phyloP scores from a whole-genome alignment of 2,113 vertebrate genomes.

The Sorex fumeus region DNA sequence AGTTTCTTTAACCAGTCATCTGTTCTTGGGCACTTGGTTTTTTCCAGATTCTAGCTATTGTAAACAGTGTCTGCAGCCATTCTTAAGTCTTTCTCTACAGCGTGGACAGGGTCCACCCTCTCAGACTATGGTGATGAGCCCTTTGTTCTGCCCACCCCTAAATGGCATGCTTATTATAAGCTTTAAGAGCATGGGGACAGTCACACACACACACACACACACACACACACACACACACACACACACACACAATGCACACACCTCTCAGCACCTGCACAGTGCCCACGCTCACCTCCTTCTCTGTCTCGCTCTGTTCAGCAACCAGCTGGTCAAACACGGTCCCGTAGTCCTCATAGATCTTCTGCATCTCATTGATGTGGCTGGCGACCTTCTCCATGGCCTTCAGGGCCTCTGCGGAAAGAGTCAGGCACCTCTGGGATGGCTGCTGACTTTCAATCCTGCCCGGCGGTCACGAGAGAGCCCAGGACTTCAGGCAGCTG shows the following conservation, averaged over 20 bases:
- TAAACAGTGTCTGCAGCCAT: too few species aligned
- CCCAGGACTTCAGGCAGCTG: not conserved
- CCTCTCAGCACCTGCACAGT: not conserved
- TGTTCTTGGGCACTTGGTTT: too few species aligned
- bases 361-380: conserved; percentile 99
- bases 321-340: conserved; percentile 97
- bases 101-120: too few species aligned
- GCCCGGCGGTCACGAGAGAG: not conserved
- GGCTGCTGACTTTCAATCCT: not conserved
- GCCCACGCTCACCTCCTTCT: conserved; percentile 93
- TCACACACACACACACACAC: too few species aligned
- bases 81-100: too few species aligned
- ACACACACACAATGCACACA: too few species aligned
- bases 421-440: conserved; percentile 31
- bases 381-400: conserved; percentile 99
- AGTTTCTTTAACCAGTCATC: too few species aligned
- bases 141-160: not conserved
- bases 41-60: too few species aligned
- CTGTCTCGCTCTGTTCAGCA: conserved; percentile 94
- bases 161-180: not conserved
- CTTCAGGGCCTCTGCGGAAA: conserved; percentile 94
- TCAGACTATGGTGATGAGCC: not conserved
- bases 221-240: too few species aligned
- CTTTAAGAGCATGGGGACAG: not conserved
- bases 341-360: conserved; percentile 98